Evolutionary conservation across 1,140 invertebrate genomes (phyloP), one percentile per base, ranked within the genome.

Genomic region (Oppia nitens): DNA sequence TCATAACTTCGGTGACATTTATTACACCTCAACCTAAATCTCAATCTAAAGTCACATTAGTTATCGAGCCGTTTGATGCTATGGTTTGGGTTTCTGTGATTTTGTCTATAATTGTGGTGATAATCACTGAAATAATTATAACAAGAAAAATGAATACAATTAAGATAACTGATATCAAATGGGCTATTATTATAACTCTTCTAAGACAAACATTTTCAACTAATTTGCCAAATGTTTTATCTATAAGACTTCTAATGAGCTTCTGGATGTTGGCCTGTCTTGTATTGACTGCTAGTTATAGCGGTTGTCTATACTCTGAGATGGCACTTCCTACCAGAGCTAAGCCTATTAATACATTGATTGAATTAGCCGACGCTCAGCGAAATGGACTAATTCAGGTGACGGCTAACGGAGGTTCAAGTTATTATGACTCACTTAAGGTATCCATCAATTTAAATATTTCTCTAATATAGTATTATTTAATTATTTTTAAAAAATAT

Each of bases 201-300:
- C 32, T 60, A 23, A 55, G 56, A 20, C 58, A 60, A 25, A 9
- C 59, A 27, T 60, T 3, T 2, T n/a, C 6, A 26, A 2, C 6
- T 3, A 20, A 2, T 48, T 27, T 26, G 11, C 21, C 29, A 40
- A 9, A 6, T 40, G 32, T 40, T 25, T 1, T 6, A 6, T 47
- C 58, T 17, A 1, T 45, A 3, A 55, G 32, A 20, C 60, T 29
- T 6, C 32, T 21, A 3, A 1, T 60, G 14, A n/a, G 23, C 26
- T 60, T 60, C 1, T 60, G 58, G 58, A 60, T n/a, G n/a, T 27
- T 57, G 3, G 51, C n/a, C 11, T 21, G 54, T n/a, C 56, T 60
- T 48, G 26, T 60, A 1, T 52, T 60, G 12, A 60, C 58, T 1
- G 27, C 56, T 1, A 27, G 2, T 29, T 60, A 60, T 28, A 52